phyloP scores from a whole-genome alignment of 2,888 invertebrate species.

The Tetanocera ferruginea region DNA sequence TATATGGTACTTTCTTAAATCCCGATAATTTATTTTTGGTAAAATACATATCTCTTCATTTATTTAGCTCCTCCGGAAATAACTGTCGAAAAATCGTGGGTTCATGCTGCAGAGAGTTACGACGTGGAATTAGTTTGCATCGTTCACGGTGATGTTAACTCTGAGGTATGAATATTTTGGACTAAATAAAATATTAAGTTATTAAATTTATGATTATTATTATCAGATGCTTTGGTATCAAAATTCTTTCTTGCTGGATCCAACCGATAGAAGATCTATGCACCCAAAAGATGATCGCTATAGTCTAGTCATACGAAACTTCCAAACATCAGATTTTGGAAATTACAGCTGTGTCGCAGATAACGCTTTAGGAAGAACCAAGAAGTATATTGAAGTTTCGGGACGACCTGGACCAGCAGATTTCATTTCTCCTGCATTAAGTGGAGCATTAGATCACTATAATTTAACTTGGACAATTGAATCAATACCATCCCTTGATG shows the following conservation, averaged over 20 bases:
- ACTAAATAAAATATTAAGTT: background rate
- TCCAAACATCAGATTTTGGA: slow-evolving; percentile 76
- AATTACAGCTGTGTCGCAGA: slow-evolving; percentile 75
- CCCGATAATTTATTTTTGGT: background rate
- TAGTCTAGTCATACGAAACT: slow-evolving; percentile 74
- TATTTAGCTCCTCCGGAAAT: slow-evolving; percentile 76
- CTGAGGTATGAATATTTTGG: slow-evolving; percentile 66
- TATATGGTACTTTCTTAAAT: background rate
- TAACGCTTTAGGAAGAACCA: slow-evolving; percentile 72
- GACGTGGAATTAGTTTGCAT: slow-evolving; percentile 76
- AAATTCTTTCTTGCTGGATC: slow-evolving; percentile 75
- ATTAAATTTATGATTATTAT: background rate
- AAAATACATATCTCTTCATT: background rate
- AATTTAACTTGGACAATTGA: slow-evolving; percentile 78
- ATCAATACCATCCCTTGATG: slow-evolving; percentile 76
- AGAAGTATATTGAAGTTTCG: slow-evolving; percentile 76
- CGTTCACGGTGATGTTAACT: slow-evolving; percentile 74
- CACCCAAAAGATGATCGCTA: slow-evolving; percentile 74
- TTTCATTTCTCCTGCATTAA: slow-evolving; percentile 75
- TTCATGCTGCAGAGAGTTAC: slow-evolving; percentile 75
- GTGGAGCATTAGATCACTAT: slow-evolving; percentile 75
- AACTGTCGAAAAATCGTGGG: slow-evolving; percentile 75
- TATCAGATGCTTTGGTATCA: slow-evolving; percentile 77
- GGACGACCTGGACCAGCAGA: slow-evolving; percentile 77
- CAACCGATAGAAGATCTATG: slow-evolving; percentile 76